Evolutionary conservation across 2,113 vertebrate genomes (phyloP), one percentile per base, ranked within the genome.

Genomic region (Tetrax tetrax): DNA sequence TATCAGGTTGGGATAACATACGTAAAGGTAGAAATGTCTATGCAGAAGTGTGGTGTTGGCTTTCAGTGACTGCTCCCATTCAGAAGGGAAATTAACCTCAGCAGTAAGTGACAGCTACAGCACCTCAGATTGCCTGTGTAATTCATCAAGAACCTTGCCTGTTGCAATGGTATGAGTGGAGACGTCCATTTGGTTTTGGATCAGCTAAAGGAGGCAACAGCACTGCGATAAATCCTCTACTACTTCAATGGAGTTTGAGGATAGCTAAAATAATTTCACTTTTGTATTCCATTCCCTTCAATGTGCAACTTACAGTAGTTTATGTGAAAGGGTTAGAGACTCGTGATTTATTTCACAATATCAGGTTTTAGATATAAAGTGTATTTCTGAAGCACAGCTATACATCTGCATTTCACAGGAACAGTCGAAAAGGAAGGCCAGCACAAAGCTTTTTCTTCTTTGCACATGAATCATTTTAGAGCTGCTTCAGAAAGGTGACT

Each of bases 381-480:
- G 6, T 81, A 29, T 84, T 96, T 94, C 74, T 89, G 93, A 95
- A 89, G 69, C 60, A 57, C 83, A 93, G 93, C 53, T 78, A 59
- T 71, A 57, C 53, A 60, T 93, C 69, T 81, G 83, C 86, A 84
- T 94, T 95, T 92, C 86, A 89, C 33, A 95, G 89, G 16, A 90
- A 38, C 21, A 31, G 22, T 5, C 2, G 4, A 57, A 92, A 95
- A 79, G 61, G 38, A 87, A 68, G 53, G 53, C 56, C 64, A 77
- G 76, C 37, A 89, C 86, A 95, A 92, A 95, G 56, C 86, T 83
- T 38, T 86, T 90, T 85, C 45, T 86, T 88, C 68, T 92, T 83
- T 86, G 64, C 64, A 60, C 80, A 75, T 79, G 72, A 93, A 92
- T 92, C 45, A 18, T 53, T 94, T 84, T 47, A 68, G 65, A 72